These are phyloP conservation scores for Ondatra zibethicus DNA, from an alignment of 2,113 vertebrate species.

Conservation along the genomic window DNA sequence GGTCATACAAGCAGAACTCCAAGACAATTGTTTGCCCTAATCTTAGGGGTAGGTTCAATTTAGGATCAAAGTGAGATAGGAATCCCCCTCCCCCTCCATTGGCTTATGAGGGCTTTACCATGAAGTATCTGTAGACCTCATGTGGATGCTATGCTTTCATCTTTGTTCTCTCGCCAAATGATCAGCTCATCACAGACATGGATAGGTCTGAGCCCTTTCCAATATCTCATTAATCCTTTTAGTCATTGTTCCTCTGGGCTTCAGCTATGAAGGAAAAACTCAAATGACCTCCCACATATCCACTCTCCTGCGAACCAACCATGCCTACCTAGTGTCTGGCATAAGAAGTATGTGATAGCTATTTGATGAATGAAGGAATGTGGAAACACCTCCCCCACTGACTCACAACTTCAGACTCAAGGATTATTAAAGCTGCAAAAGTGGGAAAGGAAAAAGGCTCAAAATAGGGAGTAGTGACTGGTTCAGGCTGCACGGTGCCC, in stretches of 20 bases:
- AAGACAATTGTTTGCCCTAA: background rate
- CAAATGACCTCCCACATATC: slow-evolving; percentile 53
- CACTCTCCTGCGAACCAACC: background rate
- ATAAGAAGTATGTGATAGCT: background rate
- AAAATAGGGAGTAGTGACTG: background rate
- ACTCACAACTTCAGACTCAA: background rate
- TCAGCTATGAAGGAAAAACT: slow-evolving; percentile 52
- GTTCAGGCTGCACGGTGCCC: background rate
- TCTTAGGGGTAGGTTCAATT: background rate
- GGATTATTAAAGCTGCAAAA: background rate
- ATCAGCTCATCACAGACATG: slow-evolving; percentile 51
- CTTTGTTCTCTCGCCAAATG: slow-evolving; percentile 30
- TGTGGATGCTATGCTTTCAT: slow-evolving; percentile 32
- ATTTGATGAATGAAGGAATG: slow-evolving; percentile 39
- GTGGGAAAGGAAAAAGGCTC: background rate
- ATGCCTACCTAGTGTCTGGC: background rate
- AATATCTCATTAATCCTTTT: slow-evolving; percentile 70
- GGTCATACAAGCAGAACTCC: background rate
- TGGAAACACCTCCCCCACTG: background rate
- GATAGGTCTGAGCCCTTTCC: slow-evolving; percentile 52
- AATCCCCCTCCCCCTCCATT: background rate
- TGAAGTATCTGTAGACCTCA: background rate
- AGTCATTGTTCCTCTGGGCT: slow-evolving; percentile 60
- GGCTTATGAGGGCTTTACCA: background rate
- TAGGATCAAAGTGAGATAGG: background rate